Base-by-base conservation (phyloP, 2,113 vertebrate genomes). In the Coreoperca whiteheadi region DNA sequence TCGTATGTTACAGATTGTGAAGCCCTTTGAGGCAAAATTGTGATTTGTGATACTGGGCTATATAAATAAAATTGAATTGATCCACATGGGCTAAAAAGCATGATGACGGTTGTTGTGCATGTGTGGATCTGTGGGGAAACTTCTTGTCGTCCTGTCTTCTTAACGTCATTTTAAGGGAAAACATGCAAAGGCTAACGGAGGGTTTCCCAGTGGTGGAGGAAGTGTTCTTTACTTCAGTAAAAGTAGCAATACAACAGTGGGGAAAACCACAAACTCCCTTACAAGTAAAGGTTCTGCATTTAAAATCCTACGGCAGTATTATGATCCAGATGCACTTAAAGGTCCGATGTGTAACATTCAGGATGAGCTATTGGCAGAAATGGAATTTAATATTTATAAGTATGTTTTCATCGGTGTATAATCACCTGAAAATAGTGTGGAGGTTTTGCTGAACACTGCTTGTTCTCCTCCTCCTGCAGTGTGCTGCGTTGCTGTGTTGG, bases 201-300 rank as follows among this genome's bases (percentile, higher is more conserved):
- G 72, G 28, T n/a, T 4, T 1, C 14, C 28, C 48, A 48, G 51
- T n/a, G 39, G 68, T 83, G 53, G 63, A 74, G 53, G 66, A 61
- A 61, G 21, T 46, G 25, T 25, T 18, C 18, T 50, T 20, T 21
- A 34, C 59, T 61, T 10, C 18, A 28, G 43, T 12, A 30, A 67
- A 32, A 32, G 4, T 50, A 48, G 8, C n/a, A 59, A 21, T 21
- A 23, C 3, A 46, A 32, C 2, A 73, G 43, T 43, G 3, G 23
- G 23, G 30, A 57, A 28, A 68, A 59, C 28, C 16, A 8, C 2
- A 15, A 46, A n/a, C n/a, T 41, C 8, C 14, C 2, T 11, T 34
- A 34, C 18, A 20, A 34, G 54, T 37, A 54, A 43, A 46, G 12
- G 12, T 18, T 57, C 5, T 37, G 23, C 21, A 57, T 50, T 48